Percentiles rank a stretch among this genome's conserved stretches.
These are phyloP conservation scores for Mus caroli DNA, from an alignment of 2,797 vertebrate species.

Conservation along the genomic window DNA sequence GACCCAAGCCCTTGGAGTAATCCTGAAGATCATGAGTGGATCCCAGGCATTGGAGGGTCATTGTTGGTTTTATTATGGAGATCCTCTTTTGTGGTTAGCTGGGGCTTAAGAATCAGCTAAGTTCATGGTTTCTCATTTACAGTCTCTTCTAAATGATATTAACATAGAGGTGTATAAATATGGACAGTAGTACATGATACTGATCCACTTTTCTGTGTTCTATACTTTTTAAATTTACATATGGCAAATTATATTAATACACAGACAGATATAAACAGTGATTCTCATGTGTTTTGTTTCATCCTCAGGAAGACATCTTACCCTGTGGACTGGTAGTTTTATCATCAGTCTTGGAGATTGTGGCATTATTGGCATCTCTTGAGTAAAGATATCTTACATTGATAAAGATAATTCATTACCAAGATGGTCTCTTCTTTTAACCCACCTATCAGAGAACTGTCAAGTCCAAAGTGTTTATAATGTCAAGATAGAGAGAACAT, in stretches of 20 bases:
- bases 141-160: neutral
- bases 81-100: no score
- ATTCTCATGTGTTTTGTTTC: neutral
- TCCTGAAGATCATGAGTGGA: no score
- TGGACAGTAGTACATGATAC: neutral
- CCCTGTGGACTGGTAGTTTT: neutral
- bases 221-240: neutral
- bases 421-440: neutral
- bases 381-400: neutral
- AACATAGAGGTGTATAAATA: neutral
- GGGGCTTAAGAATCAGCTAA: no score
- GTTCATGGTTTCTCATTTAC: neutral
- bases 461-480: neutral
- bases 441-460: neutral
- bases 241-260: neutral
- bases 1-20: no score
- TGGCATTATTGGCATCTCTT: neutral
- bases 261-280: neutral
- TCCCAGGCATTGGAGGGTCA: no score
- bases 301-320: neutral
- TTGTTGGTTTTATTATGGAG: no score
- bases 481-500: neutral
- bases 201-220: neutral
- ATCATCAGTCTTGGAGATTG: neutral
- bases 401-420: neutral